Conservation (phyloP, 2,888 invertebrate genomes). For the Andrena bucephala region DNA sequence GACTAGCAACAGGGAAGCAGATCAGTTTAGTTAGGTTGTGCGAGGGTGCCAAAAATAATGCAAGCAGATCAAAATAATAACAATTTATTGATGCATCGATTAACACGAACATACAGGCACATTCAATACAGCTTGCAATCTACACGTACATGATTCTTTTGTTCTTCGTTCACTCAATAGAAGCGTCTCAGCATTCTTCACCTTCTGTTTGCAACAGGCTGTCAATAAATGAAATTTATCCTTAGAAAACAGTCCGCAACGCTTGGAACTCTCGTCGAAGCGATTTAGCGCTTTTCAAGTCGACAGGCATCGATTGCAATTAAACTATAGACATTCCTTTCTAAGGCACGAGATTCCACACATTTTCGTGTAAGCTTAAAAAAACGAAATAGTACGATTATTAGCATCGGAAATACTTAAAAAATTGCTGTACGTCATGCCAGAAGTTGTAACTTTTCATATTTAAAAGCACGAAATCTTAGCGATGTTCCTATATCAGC, state of each 20-base stretch:
- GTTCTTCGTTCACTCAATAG: constrained; percentile 9
- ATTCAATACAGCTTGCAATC: constrained; percentile 67
- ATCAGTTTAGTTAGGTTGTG: constrained; percentile 59
- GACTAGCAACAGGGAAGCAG: constrained; percentile 52
- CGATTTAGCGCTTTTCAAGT: background rate
- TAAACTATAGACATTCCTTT: background rate
- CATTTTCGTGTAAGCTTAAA: background rate
- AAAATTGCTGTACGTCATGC: background rate
- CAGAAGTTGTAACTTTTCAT: background rate
- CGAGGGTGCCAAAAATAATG: constrained; percentile 76
- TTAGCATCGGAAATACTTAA: background rate
- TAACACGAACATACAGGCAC: constrained; percentile 81
- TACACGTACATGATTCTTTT: constrained; percentile 48
- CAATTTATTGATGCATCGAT: constrained; percentile 81
- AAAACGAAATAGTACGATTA: background rate
- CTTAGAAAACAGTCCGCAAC: background rate
- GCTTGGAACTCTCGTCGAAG: background rate
- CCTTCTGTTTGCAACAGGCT: constrained; percentile 12
- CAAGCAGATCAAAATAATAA: constrained; percentile 82
- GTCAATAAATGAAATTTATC: constrained; percentile 8
- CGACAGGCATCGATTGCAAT: background rate
- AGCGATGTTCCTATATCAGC: background rate
- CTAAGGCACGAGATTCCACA: background rate
- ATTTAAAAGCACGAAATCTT: background rate
- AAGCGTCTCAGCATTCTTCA: background rate